These are phyloP conservation scores for Mugil cephalus DNA, from an alignment of 2,113 vertebrate species.

Conservation along the genomic window DNA sequence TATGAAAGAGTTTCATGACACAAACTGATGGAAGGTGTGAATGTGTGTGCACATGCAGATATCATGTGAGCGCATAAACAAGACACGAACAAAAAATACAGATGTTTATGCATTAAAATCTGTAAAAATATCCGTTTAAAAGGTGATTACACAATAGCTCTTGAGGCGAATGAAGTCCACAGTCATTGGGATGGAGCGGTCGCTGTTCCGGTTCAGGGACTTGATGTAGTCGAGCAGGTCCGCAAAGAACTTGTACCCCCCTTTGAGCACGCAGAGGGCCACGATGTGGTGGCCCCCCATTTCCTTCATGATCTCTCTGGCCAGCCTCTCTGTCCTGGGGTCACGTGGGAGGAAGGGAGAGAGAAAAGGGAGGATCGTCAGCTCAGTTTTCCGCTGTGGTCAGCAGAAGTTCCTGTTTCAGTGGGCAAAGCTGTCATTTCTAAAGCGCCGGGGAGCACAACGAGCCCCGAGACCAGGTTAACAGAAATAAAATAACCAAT, in stretches of 20 bases:
- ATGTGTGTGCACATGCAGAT: too few species aligned
- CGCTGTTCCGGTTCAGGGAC: conserved; percentile 97
- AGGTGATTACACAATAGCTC: conserved; percentile 95
- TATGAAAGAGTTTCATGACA: too few species aligned
- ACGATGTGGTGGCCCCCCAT: conserved; percentile 99
- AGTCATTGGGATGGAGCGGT: conserved; percentile 98
- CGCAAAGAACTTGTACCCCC: conserved; percentile 99
- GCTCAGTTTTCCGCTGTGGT: conserved; percentile 57
- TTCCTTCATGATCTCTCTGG: conserved; percentile 96
- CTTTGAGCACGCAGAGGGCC: conserved; percentile 97
- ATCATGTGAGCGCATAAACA: too few species aligned
- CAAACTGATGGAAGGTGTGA: too few species aligned
- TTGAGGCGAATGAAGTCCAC: conserved; percentile 99
- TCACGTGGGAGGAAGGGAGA: conserved; percentile 26
- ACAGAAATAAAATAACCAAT: too few species aligned
- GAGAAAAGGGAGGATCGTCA: conserved; percentile 14
- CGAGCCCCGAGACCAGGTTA: too few species aligned
- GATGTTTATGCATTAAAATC: too few species aligned
- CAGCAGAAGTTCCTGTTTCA: conserved; percentile 58
- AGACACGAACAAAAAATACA: too few species aligned
- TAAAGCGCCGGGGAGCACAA: neutral
- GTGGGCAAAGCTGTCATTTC: conserved; percentile 16
- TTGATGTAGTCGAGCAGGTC: conserved; percentile 99
- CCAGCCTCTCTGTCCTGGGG: conserved; percentile 94
- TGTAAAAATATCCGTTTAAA: too few species aligned